Evolutionary conservation across 2,113 vertebrate genomes (phyloP), one percentile per base, ranked within the genome.

Genomic region (Clarias batrachus): DNA sequence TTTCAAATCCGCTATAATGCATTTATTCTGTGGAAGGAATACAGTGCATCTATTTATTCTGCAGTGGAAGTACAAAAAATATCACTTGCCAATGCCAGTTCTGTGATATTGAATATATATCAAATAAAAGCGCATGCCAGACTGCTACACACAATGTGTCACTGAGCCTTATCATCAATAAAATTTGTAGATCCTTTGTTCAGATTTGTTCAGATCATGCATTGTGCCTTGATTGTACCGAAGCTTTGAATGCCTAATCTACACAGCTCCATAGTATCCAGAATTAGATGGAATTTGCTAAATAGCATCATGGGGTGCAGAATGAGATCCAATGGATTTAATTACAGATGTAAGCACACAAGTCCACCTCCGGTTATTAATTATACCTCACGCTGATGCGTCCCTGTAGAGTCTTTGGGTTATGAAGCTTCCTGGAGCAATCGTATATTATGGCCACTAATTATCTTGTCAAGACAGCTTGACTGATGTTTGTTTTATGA

Each of bases 361-460:
- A 57, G 63, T 76, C 81, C 59, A 63, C 48, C 80, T 83, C 70
- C 27, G 11, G 25, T 83, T 87, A 62, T 87, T 87, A 87, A 87
- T 87, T 77, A 77, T 77, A 77, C 86, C 27, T 83, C 81, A 66
- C 74, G 52, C 80, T 83, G 80, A 77, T 77, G 37, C 77, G 70
- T n/a, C 86, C n/a, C 85, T 57, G 60, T 54, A 41, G 86, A 83
- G 59, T 81, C 77, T 70, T 70, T 81, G 30, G 48, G 78, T 82
- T 87, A 76, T 66, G 59, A 41, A 86, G 79, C 27, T 33, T 60
- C 68, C 85, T 57, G 77, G 33, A 81, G 63, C 56, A 65, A 71
- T 80, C n/a, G 2, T 63, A 41, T 65, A 37, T 48, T 25, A 59
- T 70, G 57, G 30, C 57, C 30, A 25, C 33, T 60, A 81, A 81